Conservation (phyloP, 2,888 invertebrate species). For the Cerceris rybyensis region DNA sequence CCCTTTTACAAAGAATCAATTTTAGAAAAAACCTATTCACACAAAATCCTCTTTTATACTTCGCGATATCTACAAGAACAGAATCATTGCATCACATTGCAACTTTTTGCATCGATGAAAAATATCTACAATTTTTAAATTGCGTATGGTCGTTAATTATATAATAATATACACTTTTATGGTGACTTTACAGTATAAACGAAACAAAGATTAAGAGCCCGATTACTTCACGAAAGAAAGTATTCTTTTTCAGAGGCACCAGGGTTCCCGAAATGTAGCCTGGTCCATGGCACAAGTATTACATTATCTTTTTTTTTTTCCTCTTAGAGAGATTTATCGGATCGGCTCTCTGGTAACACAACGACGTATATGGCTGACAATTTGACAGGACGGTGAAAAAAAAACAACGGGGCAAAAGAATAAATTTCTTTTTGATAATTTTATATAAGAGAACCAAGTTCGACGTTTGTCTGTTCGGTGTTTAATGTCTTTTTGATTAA, state of each 20-base stretch:
- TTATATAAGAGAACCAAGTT: conserved; percentile 35
- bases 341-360: conserved; percentile 59
- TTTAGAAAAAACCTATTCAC: conserved; percentile 82
- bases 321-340: conserved; percentile 43
- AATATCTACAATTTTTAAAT: conserved; percentile 77
- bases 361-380: conserved; percentile 56
- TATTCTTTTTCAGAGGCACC: conserved; percentile 47
- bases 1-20: conserved; percentile 83
- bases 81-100: conserved; percentile 80
- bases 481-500: conserved; percentile 51
- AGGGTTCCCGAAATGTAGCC: conserved; percentile 50
- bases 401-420: conserved; percentile 36
- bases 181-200: conserved; percentile 77
- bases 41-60: conserved; percentile 80
- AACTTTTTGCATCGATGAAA: conserved; percentile 76
- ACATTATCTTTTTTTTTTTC: conserved; percentile 27
- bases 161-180: conserved; percentile 73
- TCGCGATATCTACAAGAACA: conserved; percentile 82
- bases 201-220: conserved; percentile 61
- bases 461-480: conserved; percentile 21
- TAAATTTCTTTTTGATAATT: conserved; percentile 31
- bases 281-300: conserved; percentile 63
- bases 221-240: conserved; percentile 45
- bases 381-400: conserved; percentile 50
- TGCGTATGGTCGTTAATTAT: conserved; percentile 70